Evolutionary conservation across 2,888 invertebrate genomes (phyloP).

Genomic region (Hedychridium roseum): DNA sequence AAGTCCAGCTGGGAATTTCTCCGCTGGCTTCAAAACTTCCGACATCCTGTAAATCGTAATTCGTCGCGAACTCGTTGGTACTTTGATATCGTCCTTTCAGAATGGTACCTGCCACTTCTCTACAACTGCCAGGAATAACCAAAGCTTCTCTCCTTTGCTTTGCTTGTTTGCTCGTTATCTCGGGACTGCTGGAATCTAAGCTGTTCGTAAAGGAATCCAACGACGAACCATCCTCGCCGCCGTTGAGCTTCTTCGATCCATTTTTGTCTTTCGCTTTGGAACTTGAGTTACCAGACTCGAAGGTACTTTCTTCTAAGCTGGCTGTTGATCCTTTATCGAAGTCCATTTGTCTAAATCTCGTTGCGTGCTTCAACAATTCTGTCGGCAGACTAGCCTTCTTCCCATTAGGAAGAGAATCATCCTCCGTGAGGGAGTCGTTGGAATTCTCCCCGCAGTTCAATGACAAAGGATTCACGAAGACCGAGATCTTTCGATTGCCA

Average conservation of each 20-base stretch:
- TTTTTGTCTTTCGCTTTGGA: constrained; percentile 48
- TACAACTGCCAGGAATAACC: constrained; percentile 49
- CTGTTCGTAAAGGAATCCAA: constrained; percentile 59
- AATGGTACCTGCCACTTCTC: constrained; percentile 57
- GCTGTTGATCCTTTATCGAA: constrained; percentile 54
- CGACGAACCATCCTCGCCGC: constrained; percentile 55
- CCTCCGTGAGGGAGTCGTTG: constrained; percentile 57
- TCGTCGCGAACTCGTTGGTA: constrained; percentile 54
- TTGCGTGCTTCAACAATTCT: constrained; percentile 56
- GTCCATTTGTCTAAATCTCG: constrained; percentile 56
- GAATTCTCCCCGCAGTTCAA: constrained; percentile 56
- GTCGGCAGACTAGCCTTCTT: constrained; percentile 44
- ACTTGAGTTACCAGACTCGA: constrained; percentile 50
- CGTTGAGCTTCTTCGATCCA: constrained; percentile 56
- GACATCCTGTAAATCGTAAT: constrained; percentile 55
- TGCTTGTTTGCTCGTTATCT: constrained; percentile 40
- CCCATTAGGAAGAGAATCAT: constrained; percentile 39
- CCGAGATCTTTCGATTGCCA: constrained; percentile 68
- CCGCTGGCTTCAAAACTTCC: constrained; percentile 63
- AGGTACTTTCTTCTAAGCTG: constrained; percentile 59
- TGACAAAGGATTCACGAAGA: constrained; percentile 73
- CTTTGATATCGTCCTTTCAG: constrained; percentile 58
- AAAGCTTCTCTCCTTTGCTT: constrained; percentile 44
- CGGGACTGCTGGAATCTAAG: constrained; percentile 58
- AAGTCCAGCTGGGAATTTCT: constrained; percentile 67